A percentile compares a stretch with the other conserved stretches of the same genome.
These are phyloP conservation scores for Lutraria lutraria DNA, from an alignment of 2,888 invertebrate genomes.

Conservation along the genomic window DNA sequence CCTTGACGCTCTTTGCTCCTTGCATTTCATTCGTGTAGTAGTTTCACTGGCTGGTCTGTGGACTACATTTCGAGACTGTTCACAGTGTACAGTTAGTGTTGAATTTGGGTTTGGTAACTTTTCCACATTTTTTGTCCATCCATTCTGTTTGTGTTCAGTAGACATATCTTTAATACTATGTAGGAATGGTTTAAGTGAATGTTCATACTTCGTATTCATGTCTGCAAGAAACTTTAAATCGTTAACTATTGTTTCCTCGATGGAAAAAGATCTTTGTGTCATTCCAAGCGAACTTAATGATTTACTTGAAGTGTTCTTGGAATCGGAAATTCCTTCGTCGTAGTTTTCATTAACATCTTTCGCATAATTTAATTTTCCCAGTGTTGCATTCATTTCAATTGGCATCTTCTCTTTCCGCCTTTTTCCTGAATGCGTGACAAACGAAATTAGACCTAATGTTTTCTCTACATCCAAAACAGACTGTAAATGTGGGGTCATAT, in stretches of 20 bases:
- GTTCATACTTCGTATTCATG: conserved; percentile 39
- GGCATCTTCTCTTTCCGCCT: neutral
- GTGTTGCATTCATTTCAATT: neutral
- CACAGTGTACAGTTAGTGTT: neutral
- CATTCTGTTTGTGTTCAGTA: neutral
- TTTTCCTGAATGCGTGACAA: neutral
- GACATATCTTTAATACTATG: conserved; percentile 38
- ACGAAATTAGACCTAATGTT: conserved; percentile 13
- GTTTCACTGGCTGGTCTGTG: conserved; percentile 29
- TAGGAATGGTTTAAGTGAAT: conserved; percentile 48
- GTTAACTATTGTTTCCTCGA: conserved; percentile 32
- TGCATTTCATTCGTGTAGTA: neutral
- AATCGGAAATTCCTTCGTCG: neutral
- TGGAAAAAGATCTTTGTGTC: neutral
- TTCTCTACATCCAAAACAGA: conserved; percentile 26
- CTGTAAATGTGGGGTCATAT: conserved; percentile 29
- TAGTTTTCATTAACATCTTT: neutral
- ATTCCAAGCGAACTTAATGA: neutral
- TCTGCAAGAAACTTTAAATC: conserved; percentile 36
- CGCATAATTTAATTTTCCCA: neutral
- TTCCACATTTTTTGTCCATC: neutral
- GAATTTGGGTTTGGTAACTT: neutral
- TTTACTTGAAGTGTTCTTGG: neutral
- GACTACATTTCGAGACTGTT: neutral
- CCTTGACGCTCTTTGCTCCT: conserved; percentile 32